Base-by-base conservation (phyloP, 2,797 vertebrate genomes). In the Sciurus carolinensis region DNA sequence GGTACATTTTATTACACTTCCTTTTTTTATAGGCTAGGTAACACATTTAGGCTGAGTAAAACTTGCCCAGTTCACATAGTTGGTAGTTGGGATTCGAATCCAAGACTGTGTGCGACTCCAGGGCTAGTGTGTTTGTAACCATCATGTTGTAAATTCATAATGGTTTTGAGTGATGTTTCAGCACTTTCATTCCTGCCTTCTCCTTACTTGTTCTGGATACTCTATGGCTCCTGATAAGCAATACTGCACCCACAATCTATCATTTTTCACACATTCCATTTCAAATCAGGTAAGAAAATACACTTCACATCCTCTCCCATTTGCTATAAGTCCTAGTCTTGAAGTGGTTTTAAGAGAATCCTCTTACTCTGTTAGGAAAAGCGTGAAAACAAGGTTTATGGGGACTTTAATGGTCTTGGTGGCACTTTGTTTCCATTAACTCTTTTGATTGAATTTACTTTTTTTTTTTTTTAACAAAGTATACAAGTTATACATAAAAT, bases 1-100 rank as follows among this genome's bases (percentile, higher is more conserved):
- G n/a, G n/a, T 71, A 84, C n/a, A 71, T 83, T 97, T 86, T 72
- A 24, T 90, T 93, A 84, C 44, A 71, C 14, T 92, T 59, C 13
- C 64, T 3, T 81, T 20, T 91, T 86, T 93, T 80, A 62, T 66
- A 90, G 59, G 36, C 71, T 24, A 95, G n/a, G 44, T 66, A 84
- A 90, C 39, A 94, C 64, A 50, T 80, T 69, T 71, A 87, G 36
- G 18, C 33, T 81, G 83, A 84, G 11, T 76, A 69, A 86, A 90
- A 86, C 42, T 94, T 87, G 44, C 64, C 30, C 28, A 33, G 87
- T 59, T 87, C 52, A 50, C 15, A 0, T 69, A 52, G 36, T 62
- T 86, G 22, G 59, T 57, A 84, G 24, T 81, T 83, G 64, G 75
- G 22, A 87, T 79, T 87, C 75, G 77, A 81, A 77, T 62, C 83